These are phyloP conservation scores for Nephrotoma guestfalica DNA, from an alignment of 2,888 invertebrate genomes.

Conservation along the genomic window DNA sequence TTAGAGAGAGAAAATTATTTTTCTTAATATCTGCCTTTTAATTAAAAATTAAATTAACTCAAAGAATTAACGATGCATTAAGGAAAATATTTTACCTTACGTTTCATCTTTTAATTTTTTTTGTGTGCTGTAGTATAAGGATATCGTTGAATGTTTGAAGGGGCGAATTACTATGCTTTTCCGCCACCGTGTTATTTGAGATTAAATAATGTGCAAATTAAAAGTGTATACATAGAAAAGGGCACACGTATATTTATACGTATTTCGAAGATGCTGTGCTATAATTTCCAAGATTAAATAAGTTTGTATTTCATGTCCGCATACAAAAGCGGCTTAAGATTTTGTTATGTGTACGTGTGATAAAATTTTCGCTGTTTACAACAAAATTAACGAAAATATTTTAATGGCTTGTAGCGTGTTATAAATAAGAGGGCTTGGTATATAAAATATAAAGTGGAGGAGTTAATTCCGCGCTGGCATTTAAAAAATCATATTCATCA, in stretches of 20 bases:
- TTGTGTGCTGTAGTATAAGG: neutral
- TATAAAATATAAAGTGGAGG: no score
- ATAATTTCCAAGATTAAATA: neutral
- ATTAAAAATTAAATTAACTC: neutral
- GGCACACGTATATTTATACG: neutral
- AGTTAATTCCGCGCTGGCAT: no score
- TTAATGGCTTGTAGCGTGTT: no score
- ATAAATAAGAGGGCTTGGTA: no score
- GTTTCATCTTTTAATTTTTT: neutral
- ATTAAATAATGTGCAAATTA: neutral
- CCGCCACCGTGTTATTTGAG: neutral
- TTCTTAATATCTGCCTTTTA: neutral
- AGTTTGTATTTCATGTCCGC: neutral
- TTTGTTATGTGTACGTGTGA: neutral
- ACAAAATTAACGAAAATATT: no score
- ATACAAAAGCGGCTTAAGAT: neutral
- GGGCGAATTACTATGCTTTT: neutral
- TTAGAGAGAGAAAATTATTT: neutral
- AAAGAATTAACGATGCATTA: neutral
- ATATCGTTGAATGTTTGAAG: neutral
- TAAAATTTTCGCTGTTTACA: no score
- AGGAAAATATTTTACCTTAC: neutral
- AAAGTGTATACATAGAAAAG: neutral
- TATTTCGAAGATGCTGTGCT: neutral
- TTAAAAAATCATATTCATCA: no score